Evolutionary conservation across 2,113 vertebrate species (phyloP), one percentile per base, ranked within the genome.

Genomic region (Calidris pygmaea): DNA sequence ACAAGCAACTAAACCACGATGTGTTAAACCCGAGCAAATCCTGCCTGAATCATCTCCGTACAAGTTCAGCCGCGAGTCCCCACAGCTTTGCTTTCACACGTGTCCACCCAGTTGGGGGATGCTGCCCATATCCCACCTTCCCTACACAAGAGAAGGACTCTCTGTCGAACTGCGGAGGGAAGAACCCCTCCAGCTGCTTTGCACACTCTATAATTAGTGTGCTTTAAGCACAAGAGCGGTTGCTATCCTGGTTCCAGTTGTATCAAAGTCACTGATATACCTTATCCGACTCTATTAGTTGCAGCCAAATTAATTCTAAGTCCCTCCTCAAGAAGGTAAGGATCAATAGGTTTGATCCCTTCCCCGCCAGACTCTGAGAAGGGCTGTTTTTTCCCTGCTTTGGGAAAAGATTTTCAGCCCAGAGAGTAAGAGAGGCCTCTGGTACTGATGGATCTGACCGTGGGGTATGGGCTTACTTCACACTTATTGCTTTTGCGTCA

Each of bases 401-500:
- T 24, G 87, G 74, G 62, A 72, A 84, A 23, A 2, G 35, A 2
- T 18, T 84, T 89, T 67, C 77, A 73, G 10, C 62, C n/a, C 32
- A 19, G 62, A 3, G 67, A 77, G 47, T 11, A 55, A 41, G 26
- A 16, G 41, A 27, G 50, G 67, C n/a, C 15, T 12, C 7, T 2
- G 60, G 48, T 53, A 7, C 48, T 30, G 84, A 34, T 22, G 84
- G 77, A 27, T 74, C 15, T 90, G 71, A 39, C 85, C 12, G 0
- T 3, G 26, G 71, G 91, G 45, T 18, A 30, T 5, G 93, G 30
- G 88, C 79, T 92, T 47, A 2, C 6, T 72, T 13, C 92, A 56
- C 76, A 82, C 85, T 90, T 47, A 2, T 9, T 72, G 95, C 90
- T 90, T 82, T 84, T 93, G 82, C 29, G 1, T 86, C 78, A 70